Evolutionary conservation across 2,888 invertebrate species (phyloP).

Genomic region (Adelphocoris suturalis): DNA sequence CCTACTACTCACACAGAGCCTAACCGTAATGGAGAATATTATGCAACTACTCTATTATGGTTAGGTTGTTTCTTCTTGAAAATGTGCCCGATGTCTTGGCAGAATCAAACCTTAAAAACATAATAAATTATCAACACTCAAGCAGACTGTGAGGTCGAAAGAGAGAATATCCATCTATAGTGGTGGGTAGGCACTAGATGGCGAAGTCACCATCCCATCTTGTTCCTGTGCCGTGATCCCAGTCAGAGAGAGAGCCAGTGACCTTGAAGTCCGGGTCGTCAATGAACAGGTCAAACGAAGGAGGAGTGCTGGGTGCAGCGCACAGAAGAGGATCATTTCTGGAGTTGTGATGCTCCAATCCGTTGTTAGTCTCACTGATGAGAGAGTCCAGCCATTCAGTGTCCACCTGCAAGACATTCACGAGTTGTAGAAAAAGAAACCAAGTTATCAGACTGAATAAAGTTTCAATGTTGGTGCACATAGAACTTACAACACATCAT

Average conservation of each 20-base stretch:
- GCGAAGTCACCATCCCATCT: constrained; percentile 48
- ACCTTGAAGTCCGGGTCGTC: constrained; percentile 85
- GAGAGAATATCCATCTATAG: neutral
- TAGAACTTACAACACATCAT: too few species aligned
- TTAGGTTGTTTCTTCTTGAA: constrained; percentile 1
- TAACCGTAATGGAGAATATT: too few species aligned
- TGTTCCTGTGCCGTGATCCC: constrained; percentile 89
- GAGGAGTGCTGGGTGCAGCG: constrained; percentile 70
- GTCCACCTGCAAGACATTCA: constrained; percentile 80
- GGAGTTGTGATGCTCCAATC: constrained; percentile 12
- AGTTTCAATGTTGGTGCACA: too few species aligned
- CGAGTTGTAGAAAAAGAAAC: too few species aligned
- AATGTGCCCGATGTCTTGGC: neutral
- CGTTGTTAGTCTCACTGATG: constrained; percentile 58
- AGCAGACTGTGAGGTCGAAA: constrained; percentile 4
- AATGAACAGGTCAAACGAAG: constrained; percentile 81
- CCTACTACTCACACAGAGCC: too few species aligned
- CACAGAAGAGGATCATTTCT: constrained; percentile 71
- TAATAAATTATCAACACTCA: neutral
- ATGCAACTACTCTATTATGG: neutral
- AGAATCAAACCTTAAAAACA: neutral
- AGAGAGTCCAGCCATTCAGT: constrained; percentile 85
- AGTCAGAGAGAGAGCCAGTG: constrained; percentile 78
- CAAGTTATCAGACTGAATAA: too few species aligned
- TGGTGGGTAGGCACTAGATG: constrained; percentile 13